phyloP scores from a whole-genome alignment of 2,113 vertebrate species.

The Silurus glanis region DNA sequence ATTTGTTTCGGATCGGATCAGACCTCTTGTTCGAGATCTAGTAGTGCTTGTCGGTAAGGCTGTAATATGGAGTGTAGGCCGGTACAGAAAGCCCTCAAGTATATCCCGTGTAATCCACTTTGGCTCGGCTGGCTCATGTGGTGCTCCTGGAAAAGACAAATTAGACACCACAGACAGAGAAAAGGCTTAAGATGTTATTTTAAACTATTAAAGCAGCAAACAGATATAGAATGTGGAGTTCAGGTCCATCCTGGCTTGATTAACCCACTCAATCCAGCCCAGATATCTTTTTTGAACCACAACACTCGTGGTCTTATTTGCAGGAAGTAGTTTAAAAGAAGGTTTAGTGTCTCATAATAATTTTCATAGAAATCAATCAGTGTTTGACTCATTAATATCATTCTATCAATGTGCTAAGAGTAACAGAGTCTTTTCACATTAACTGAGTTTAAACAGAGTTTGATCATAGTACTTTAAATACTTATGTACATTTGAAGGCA shows the following conservation, averaged over 20 bases:
- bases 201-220: not conserved
- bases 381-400: no score
- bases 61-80: constrained; percentile 92
- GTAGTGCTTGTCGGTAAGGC: constrained; percentile 91
- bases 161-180: not conserved
- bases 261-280: not conserved
- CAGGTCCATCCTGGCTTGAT: not conserved
- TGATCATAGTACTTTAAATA: no score
- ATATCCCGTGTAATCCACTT: constrained; percentile 88
- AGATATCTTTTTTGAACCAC: not conserved
- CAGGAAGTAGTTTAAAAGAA: no score
- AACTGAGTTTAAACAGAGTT: no score
- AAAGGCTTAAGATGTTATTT: not conserved
- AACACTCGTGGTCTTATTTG: no score
- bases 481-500: no score
- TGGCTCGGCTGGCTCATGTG: constrained; percentile 81
- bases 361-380: no score
- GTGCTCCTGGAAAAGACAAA: constrained; percentile 78
- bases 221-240: not conserved
- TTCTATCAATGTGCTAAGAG: no score
- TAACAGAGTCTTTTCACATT: no score
- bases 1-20: not conserved
- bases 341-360: no score
- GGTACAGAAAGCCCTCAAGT: constrained; percentile 93
- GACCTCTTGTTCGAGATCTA: constrained; percentile 97